phyloP scores from a whole-genome alignment of 2,888 invertebrate species.

The Artemia sp. region DNA sequence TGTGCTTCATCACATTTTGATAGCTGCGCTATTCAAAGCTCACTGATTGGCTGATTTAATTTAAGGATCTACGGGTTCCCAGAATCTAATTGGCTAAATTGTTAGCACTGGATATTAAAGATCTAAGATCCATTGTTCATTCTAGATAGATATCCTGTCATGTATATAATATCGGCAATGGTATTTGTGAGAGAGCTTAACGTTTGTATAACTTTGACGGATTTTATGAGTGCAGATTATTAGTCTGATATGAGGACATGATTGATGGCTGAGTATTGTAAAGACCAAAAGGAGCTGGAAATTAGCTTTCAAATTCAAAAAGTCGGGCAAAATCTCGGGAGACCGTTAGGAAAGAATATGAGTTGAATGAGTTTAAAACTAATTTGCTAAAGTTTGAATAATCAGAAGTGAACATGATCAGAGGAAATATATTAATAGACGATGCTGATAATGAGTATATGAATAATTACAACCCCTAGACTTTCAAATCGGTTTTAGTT shows the following conservation, averaged over 20 bases:
- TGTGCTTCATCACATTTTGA: slow-evolving; percentile 8
- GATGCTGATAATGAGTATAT: no score
- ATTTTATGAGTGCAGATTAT: slow-evolving; percentile 2
- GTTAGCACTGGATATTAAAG: background rate
- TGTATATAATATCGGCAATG: slow-evolving; percentile 13
- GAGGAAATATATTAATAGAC: background rate
- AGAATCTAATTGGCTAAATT: background rate
- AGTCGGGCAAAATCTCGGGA: background rate
- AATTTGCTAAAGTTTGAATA: background rate
- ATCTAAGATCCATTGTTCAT: slow-evolving; percentile 2
- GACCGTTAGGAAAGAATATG: background rate
- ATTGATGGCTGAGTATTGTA: background rate
- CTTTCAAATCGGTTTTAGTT: no score
- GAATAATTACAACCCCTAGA: no score
- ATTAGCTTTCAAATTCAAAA: background rate
- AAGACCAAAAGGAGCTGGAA: background rate
- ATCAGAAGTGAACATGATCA: background rate
- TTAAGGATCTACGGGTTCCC: background rate
- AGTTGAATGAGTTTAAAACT: background rate
- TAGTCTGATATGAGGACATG: background rate
- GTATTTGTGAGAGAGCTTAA: background rate
- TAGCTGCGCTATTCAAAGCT: slow-evolving; percentile 4
- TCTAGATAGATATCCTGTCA: slow-evolving; percentile 10
- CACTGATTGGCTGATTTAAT: slow-evolving; percentile 9
- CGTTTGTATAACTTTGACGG: slow-evolving; percentile 6